These are phyloP conservation scores for Leucoraja ocellata DNA, from an alignment of 2,797 vertebrate species.

Conservation along the genomic window DNA sequence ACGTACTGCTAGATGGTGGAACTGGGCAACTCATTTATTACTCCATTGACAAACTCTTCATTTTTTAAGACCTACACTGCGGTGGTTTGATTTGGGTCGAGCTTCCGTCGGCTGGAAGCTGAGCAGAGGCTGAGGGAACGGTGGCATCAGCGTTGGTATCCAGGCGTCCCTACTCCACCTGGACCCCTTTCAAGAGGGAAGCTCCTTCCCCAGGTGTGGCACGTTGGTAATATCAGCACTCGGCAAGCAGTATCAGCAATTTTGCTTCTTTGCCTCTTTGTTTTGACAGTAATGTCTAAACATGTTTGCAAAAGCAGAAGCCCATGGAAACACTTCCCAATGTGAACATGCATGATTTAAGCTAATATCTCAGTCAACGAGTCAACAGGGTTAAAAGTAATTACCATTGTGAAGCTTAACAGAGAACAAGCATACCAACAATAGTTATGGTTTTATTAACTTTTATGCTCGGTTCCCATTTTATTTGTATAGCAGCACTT, in stretches of 20 bases:
- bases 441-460: constrained; percentile 5
- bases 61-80: too few relatives aligned
- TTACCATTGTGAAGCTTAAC: background rate
- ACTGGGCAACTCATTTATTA: background rate
- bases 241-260: background rate
- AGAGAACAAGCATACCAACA: background rate
- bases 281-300: constrained; percentile 22
- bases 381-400: background rate
- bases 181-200: background rate
- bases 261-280: background rate
- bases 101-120: background rate
- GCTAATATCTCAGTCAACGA: background rate
- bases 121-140: background rate
- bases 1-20: background rate
- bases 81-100: background rate
- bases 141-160: background rate
- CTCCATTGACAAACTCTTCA: background rate
- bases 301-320: too few relatives aligned
- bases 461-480: background rate
- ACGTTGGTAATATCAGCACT: background rate
- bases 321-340: background rate
- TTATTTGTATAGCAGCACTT: background rate
- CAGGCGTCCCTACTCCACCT: background rate
- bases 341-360: background rate
- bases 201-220: background rate